Percentiles rank a stretch among this genome's conserved stretches.
Evolutionary conservation across 2,113 vertebrate genomes (phyloP).

Genomic region (Ardeotis arabs): DNA sequence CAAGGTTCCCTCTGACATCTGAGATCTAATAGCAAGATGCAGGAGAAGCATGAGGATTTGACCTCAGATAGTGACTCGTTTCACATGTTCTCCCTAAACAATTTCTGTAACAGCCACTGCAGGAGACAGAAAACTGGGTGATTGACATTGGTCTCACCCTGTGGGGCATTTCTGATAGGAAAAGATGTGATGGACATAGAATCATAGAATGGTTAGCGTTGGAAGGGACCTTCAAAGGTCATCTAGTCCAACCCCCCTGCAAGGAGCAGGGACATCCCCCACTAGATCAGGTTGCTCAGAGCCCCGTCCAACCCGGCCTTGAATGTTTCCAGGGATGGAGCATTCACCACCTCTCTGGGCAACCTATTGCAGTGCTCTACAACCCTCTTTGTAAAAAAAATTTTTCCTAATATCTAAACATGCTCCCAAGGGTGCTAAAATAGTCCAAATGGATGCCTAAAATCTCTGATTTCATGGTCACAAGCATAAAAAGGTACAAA

Average conservation of each 20-base stretch:
- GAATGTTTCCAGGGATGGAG: too few species aligned
- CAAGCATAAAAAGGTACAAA: background rate
- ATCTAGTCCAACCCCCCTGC: too few species aligned
- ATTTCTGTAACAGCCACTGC: background rate
- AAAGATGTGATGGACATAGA: background rate
- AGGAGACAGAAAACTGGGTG: background rate
- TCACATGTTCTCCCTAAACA: background rate
- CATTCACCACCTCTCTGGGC: too few species aligned
- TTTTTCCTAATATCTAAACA: too few species aligned
- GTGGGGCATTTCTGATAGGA: background rate
- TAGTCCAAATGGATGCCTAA: background rate
- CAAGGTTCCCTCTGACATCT: background rate
- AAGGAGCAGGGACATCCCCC: too few species aligned
- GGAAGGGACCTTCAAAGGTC: too few species aligned
- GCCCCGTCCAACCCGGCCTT: too few species aligned
- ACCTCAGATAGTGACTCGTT: background rate
- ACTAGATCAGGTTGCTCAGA: too few species aligned
- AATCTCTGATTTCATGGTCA: background rate
- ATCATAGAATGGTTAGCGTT: too few species aligned
- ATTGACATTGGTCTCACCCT: background rate
- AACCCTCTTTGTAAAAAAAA: too few species aligned
- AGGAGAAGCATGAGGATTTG: background rate
- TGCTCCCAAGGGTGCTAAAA: background rate
- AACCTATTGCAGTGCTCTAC: too few species aligned
- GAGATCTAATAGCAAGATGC: background rate